phyloP scores from a whole-genome alignment of 2,797 vertebrate genomes.

The Danio aesculapii region DNA sequence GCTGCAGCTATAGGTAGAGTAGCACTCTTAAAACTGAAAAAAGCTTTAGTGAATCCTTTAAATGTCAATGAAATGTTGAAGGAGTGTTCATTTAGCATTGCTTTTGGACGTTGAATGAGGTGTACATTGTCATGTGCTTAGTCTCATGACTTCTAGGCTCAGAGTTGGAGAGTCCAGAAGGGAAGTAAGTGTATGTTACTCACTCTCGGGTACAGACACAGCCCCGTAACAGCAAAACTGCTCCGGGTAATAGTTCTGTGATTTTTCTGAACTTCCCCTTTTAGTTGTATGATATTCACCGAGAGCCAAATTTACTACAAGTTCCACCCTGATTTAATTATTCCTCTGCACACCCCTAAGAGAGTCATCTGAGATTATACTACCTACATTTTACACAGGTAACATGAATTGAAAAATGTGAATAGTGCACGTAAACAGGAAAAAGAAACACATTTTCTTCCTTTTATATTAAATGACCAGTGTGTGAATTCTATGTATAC shows the following conservation, averaged over 20 bases:
- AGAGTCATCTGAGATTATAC: conserved; percentile 33
- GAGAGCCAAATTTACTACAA: not conserved
- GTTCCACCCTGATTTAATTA: not conserved
- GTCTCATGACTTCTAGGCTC: conserved; percentile 49
- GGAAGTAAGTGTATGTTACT: conserved; percentile 38
- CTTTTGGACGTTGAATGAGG: not conserved
- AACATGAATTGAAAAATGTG: not conserved
- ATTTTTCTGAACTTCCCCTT: conserved; percentile 3
- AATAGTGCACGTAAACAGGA: not conserved
- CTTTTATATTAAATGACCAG: not conserved
- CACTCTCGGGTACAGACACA: not conserved
- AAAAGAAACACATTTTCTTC: not conserved
- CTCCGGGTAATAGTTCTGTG: not conserved
- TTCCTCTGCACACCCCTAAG: not conserved
- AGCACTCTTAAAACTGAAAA: not conserved
- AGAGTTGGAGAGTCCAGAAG: conserved; percentile 39
- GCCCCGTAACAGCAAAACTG: not conserved
- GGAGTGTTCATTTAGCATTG: not conserved
- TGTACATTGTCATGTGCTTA: conserved; percentile 42
- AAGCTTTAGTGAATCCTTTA: not conserved
- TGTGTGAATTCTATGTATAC: not conserved
- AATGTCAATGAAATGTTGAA: too few species aligned
- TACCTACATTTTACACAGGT: not conserved
- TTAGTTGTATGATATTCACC: not conserved
- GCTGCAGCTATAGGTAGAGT: not conserved